Base-by-base conservation (phyloP, 2,113 vertebrate species). In the Phrynocephalus versicolor region DNA sequence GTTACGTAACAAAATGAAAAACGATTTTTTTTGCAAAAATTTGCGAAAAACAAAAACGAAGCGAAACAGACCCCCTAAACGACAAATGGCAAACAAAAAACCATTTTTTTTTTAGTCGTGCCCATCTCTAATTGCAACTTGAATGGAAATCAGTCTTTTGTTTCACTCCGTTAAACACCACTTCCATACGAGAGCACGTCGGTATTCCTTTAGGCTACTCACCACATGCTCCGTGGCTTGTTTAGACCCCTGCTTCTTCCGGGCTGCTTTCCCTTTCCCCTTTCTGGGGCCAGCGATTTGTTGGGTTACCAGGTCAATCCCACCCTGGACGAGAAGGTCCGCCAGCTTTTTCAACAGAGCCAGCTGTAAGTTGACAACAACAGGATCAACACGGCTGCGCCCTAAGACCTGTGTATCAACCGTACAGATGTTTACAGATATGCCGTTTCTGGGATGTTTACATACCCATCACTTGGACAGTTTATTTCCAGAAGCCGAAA, bases 291-390 rank as follows among this genome's bases (percentile, higher is more conserved):
- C 92, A 15, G 73, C 82, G 18, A 96, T 84, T 39, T 96, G 95
- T 60, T 88, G 90, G 64, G 96, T 92, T 64, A 97, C 89, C 75
- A 94, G 93, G 3, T 97, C 96, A 81, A 97, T 90, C 6, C 97
- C 97, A 0, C 96, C 95, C 92, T 92, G 93, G 82, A 97, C 95
- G 70, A 98, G 93, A 2, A 89, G 93, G 0, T 97, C 88, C 18
- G 96, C 97, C 93, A 98, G 95, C 14, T 95, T 94, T 93, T 97
- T 97, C 95, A 98, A 94, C 92, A 98, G 85, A 30, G 94, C 94
- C 62, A 98, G 93, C 98, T 98, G 92, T n/a, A 93, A 88, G 9
- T 78, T 69, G 51, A 60, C 58, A 72, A 18, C 19, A 85, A 35
- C 15, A 51, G 18, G 23, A 1, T 6, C 7, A 21, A n/a, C 27